Evolutionary conservation across 2,888 invertebrate genomes (phyloP).

Genomic region (Himalopsyche anomala): DNA sequence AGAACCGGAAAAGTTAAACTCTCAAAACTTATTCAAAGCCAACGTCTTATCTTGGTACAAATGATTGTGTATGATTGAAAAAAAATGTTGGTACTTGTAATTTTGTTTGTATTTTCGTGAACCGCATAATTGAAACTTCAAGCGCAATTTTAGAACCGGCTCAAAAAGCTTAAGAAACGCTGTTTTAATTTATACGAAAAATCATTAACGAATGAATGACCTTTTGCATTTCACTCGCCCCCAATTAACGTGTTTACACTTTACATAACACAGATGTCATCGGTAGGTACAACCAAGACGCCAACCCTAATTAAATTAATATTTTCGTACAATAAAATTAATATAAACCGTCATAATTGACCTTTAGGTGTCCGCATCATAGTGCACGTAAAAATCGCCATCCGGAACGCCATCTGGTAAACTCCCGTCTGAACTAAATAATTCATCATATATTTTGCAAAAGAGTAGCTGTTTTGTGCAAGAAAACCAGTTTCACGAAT

Average conservation of each 20-base stretch:
- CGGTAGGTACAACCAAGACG: neutral
- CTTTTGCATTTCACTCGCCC: neutral
- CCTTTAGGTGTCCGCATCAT: conserved; percentile 55
- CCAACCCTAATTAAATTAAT: conserved; percentile 2
- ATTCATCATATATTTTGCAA: neutral
- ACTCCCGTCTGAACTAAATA: conserved; percentile 27
- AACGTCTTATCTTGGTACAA: too few species aligned
- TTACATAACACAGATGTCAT: conserved; percentile 7
- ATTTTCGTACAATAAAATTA: neutral
- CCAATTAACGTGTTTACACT: neutral
- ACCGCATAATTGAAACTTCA: too few species aligned
- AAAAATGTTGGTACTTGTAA: too few species aligned
- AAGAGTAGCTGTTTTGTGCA: neutral
- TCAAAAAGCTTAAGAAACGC: too few species aligned
- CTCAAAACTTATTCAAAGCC: too few species aligned
- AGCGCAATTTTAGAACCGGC: too few species aligned
- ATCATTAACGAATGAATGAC: neutral
- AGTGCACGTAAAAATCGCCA: conserved; percentile 45
- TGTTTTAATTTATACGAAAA: too few species aligned
- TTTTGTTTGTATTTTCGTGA: too few species aligned
- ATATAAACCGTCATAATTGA: conserved; percentile 53
- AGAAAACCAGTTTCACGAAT: conserved; percentile 1
- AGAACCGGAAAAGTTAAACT: too few species aligned
- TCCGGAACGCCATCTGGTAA: conserved; percentile 52
- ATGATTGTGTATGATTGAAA: too few species aligned